Conservation (phyloP, 1,140 invertebrate genomes). For the Trissolcus basalis region DNA sequence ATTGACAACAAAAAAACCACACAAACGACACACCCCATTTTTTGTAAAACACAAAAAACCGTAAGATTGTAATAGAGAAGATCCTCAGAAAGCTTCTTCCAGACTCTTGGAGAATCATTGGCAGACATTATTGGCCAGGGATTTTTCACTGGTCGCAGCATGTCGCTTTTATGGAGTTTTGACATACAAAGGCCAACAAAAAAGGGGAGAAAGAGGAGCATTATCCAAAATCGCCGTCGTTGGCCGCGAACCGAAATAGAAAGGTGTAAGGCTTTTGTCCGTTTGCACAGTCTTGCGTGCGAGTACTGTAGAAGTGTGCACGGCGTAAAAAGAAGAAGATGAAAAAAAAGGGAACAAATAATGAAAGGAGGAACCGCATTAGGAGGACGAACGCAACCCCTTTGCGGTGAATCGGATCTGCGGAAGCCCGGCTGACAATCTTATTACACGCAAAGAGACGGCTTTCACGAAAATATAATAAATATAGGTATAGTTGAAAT, state of each 20-base stretch:
- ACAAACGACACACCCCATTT: conserved; percentile 23
- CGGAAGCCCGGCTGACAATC: conserved; percentile 60
- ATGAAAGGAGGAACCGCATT: conserved; percentile 52
- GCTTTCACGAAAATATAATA: conserved; percentile 61
- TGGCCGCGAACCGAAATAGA: conserved; percentile 57
- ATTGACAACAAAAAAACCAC: conserved; percentile 32
- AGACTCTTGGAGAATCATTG: conserved; percentile 62
- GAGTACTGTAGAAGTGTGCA: conserved; percentile 39
- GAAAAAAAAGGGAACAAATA: conserved; percentile 39
- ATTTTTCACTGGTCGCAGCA: conserved; percentile 60
- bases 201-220: conserved; percentile 55
- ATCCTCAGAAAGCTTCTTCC: conserved; percentile 34
- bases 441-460: conserved; percentile 62
- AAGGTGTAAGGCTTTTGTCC: conserved; percentile 67
- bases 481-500: conserved; percentile 51
- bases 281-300: conserved; percentile 43
- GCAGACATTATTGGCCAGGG: conserved; percentile 66
- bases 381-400: conserved; percentile 52
- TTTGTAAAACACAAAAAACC: conserved; percentile 4
- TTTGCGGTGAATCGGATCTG: conserved; percentile 61
- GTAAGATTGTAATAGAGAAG: conserved; percentile 6
- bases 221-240: conserved; percentile 61
- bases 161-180: conserved; percentile 65
- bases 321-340: conserved; percentile 14
- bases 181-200: conserved; percentile 62